Evolutionary conservation across 1,140 invertebrate genomes (phyloP), one percentile per base, ranked within the genome.

Genomic region (Littorina saxatilis): DNA sequence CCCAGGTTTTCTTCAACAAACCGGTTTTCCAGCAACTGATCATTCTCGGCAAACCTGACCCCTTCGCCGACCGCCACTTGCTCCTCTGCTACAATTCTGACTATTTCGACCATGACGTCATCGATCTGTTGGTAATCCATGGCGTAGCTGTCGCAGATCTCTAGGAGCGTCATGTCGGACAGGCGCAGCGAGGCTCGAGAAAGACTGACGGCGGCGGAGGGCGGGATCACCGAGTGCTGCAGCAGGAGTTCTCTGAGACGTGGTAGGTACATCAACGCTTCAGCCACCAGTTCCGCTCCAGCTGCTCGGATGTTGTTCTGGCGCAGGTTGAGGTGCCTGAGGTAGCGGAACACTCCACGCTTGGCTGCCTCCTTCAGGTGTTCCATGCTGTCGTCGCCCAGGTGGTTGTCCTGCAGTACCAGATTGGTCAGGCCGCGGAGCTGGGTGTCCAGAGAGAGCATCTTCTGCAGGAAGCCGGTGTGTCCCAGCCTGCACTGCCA

Each of bases 351-450:
- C 50, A 66, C 76, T 2, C 76, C 76, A 17, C 17, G 35, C 20
- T 17, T 32, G 13, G 66, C 39, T 27, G 76, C 76, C 2, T 63
- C 27, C 1, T 55, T 58, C 58, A 78, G 76, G 27, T 58, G 76
- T 3, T 11, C 39, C 17, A 78, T 23, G 1, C 43, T 32, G 76
- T 13, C 35, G 37, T 78, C 76, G 15, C 17, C 23, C 55, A 78
- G n/a, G 52, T 43, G 37, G 55, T 78, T 78, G 52, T 78, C 76
- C 37, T 78, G 76, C 35, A 78, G 58, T 7, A 78, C 76, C 52
- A 78, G 58, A 11, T 32, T 66, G 13, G 35, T 39, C 35, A 78
- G 20, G 32, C 76, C 58, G 1, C 76, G 52, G 43, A 78, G 55
- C 76, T 78, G 76, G 11, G 35, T 40, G 20, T 15, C 1, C 20